These are phyloP conservation scores for Chloroceryle amazona DNA, from an alignment of 2,797 vertebrate species.

Conservation along the genomic window DNA sequence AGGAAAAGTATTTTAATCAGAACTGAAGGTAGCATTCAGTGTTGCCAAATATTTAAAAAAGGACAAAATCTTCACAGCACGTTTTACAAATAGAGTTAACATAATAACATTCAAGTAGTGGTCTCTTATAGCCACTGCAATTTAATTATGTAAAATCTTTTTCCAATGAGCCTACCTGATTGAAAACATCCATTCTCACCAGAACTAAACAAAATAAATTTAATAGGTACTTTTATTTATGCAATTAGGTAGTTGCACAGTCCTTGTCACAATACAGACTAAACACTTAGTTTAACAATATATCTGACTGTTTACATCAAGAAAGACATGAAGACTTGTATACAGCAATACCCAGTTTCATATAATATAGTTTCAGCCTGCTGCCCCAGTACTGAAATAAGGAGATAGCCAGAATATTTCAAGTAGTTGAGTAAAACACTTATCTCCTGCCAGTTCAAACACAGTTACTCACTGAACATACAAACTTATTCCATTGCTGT, in stretches of 20 bases:
- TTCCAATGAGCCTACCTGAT: neutral
- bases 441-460: neutral
- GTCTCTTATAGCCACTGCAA: neutral
- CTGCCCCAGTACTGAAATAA: neutral
- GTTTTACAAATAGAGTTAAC: slow-evolving; percentile 13
- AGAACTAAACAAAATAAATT: neutral
- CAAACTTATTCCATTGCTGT: neutral
- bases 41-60: neutral
- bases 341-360: neutral
- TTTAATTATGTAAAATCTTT: neutral
- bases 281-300: neutral
- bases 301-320: neutral
- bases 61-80: neutral
- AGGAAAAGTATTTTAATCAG: neutral
- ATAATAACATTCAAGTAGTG: neutral
- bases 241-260: neutral
- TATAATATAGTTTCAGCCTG: neutral
- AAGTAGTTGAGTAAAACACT: neutral
- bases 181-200: neutral
- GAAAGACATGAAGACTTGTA: neutral
- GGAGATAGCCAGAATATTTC: neutral
- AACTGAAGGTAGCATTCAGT: neutral
- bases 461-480: neutral
- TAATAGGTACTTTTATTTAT: neutral
- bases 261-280: neutral